Base-by-base conservation (phyloP, 2,888 invertebrate species). In the Euproctis similis region DNA sequence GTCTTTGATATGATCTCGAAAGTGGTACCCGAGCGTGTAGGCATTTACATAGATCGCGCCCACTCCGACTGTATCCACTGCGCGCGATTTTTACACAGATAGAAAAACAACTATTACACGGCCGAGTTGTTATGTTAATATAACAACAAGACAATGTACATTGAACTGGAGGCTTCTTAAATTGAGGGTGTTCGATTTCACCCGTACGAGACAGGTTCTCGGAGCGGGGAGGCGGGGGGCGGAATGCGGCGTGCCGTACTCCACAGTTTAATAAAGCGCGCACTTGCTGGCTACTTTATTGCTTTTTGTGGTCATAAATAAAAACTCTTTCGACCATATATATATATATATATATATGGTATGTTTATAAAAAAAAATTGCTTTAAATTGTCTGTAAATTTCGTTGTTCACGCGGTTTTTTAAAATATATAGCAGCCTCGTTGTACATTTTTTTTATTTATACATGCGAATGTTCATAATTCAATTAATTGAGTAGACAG, bases 301-400 rank as follows among this genome's bases (percentile, higher is more conserved):
- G 68, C 75, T 77, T 78, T 78, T 77, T 80, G 74, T 72, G 59
- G 55, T 60, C 63, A 70, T 78, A 76, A 75, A 78, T 76, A 73
- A 69, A 69, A 67, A 68, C 60, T 59, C 58, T 71, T 69, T 68
- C 63, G 60, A 63, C n/a, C n/a, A n/a, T n/a, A n/a, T n/a, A n/a
- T n/a, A n/a, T n/a, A n/a, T n/a, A n/a, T n/a, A n/a, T n/a, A n/a
- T n/a, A n/a, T n/a, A n/a, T n/a, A n/a, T n/a, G n/a, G n/a, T n/a
- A n/a, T n/a, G n/a, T n/a, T n/a, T n/a, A 65, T 68, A 30, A 71
- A 71, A 73, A 63, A 70, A 66, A 74, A 67, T 65, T 66, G 53
- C 46, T 56, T 58, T 63, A 69, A 66, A 56, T 59, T 58, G 53
- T 53, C 58, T 57, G 66, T 67, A 63, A 62, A 58, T 64, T 61